phyloP scores from a whole-genome alignment of 1,140 invertebrate species.

The Orius insidiosus region DNA sequence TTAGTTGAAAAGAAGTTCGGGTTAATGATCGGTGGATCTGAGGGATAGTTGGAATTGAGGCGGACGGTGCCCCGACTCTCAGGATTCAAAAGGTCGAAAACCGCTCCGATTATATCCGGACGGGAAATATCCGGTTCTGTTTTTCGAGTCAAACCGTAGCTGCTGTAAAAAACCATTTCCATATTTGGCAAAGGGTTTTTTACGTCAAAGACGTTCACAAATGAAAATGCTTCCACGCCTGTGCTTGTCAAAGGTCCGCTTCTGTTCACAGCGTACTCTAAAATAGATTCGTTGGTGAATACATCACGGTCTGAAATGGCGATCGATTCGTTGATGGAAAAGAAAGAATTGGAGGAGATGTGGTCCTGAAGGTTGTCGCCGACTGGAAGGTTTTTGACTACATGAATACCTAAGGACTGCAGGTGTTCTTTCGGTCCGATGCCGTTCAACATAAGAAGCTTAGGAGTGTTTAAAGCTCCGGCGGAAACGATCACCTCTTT shows the following conservation, averaged over 20 bases:
- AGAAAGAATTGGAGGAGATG: conserved; percentile 21
- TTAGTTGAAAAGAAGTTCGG: background rate
- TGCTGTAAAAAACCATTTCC: too few relatives aligned
- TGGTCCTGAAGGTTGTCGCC: conserved; percentile 35
- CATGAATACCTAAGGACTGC: conserved; percentile 29
- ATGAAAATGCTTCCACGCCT: conserved; percentile 15
- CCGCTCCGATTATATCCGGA: too few relatives aligned
- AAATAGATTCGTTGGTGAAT: conserved; percentile 23
- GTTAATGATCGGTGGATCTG: conserved; percentile 5
- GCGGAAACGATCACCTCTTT: conserved; percentile 49
- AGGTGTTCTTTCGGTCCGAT: conserved; percentile 29
- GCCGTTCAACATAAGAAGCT: conserved; percentile 27
- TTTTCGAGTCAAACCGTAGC: too few relatives aligned
- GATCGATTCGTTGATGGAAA: conserved; percentile 23
- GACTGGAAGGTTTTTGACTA: conserved; percentile 41
- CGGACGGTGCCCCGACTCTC: background rate
- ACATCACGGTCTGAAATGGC: conserved; percentile 22
- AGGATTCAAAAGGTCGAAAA: background rate
- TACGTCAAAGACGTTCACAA: background rate
- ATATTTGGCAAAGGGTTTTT: too few relatives aligned
- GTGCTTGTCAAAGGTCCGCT: conserved; percentile 28
- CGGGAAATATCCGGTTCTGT: too few relatives aligned
- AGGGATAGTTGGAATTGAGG: background rate
- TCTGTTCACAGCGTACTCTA: conserved; percentile 24
- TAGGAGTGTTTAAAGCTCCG: conserved; percentile 20